A percentile compares a stretch with the other conserved stretches of the same genome.
These are phyloP conservation scores for Protobothrops mucrosquamatus DNA, from an alignment of 2,113 vertebrate species.

Conservation along the genomic window DNA sequence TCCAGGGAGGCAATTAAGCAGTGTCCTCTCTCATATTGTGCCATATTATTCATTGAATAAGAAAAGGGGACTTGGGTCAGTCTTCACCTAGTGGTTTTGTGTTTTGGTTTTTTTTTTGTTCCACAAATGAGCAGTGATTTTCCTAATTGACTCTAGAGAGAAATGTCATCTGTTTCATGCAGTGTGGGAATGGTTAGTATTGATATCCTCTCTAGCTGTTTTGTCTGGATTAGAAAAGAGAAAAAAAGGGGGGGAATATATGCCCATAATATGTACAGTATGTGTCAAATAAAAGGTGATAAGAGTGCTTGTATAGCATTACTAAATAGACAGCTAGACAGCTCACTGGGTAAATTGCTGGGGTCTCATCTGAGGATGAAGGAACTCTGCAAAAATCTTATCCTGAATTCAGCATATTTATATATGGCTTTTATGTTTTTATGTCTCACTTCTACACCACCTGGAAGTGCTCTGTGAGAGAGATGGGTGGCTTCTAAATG, in stretches of 20 bases:
- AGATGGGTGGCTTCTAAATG: neutral
- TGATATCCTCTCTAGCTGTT: neutral
- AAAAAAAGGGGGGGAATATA: neutral
- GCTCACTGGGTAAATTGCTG: neutral
- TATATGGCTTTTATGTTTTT: neutral
- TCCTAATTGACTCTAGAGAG: neutral
- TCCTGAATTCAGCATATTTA: neutral
- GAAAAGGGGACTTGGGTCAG: neutral
- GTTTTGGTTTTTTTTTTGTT: neutral
- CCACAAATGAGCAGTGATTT: neutral
- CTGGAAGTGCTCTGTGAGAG: neutral
- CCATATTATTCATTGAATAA: neutral
- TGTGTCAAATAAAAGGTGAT: neutral
- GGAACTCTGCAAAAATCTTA: neutral
- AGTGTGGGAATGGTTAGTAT: neutral
- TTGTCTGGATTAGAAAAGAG: neutral
- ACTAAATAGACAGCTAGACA: neutral
- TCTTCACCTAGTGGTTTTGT: neutral
- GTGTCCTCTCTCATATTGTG: neutral
- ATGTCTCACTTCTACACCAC: neutral
- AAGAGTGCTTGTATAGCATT: neutral
- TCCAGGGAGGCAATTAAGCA: neutral
- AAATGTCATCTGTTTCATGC: neutral
- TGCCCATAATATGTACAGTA: neutral
- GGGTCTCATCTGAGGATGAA: neutral